phyloP scores from a whole-genome alignment of 2,113 vertebrate genomes.

The Rhinoptilus africanus region DNA sequence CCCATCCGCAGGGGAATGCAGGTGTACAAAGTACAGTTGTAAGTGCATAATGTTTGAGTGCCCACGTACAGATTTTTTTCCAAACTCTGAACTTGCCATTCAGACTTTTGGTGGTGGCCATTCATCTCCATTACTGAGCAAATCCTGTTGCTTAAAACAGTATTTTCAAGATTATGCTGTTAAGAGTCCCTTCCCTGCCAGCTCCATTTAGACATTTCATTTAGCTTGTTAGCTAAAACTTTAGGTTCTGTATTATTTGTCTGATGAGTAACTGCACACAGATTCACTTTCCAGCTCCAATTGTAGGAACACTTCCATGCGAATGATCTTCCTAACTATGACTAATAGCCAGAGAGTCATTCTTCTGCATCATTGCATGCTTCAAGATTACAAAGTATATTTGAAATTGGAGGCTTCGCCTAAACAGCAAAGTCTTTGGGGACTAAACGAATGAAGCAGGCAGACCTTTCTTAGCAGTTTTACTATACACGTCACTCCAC shows the following conservation, averaged over 20 bases:
- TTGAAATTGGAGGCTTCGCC: background rate
- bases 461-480: background rate
- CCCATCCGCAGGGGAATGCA: background rate
- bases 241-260: background rate
- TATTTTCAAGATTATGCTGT: background rate
- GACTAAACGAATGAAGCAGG: background rate
- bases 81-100: background rate
- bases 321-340: background rate
- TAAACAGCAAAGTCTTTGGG: background rate
- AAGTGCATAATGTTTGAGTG: rapidly evolving
- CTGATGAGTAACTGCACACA: background rate
- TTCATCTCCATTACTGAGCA: background rate
- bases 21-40: background rate
- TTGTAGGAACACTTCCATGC: background rate
- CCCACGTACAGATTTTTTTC: background rate
- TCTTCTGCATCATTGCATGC: background rate
- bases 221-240: background rate
- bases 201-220: background rate
- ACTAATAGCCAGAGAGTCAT: background rate
- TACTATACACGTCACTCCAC: background rate
- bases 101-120: background rate
- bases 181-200: background rate
- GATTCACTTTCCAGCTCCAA: background rate
- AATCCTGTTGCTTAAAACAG: background rate
- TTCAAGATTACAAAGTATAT: background rate